Conservation (phyloP, 2,797 vertebrate genomes). For the Potorous gilbertii region DNA sequence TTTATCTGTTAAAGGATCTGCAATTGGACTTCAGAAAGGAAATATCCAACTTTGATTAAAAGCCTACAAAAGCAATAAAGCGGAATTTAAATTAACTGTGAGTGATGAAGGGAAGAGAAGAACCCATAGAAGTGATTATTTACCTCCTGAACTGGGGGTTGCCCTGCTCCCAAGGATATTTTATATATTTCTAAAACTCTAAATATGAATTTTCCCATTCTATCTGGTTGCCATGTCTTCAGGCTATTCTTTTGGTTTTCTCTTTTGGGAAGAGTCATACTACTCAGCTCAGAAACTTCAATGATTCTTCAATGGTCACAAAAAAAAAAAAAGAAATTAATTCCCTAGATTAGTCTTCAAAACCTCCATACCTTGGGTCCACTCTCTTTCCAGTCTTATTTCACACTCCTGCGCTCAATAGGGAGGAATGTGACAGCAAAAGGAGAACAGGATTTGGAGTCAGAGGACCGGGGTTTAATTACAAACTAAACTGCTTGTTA, state of each 20-base stretch:
- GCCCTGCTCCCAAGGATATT: background rate
- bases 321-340: background rate
- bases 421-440: background rate
- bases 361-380: background rate
- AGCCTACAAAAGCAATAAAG: background rate
- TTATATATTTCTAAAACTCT: background rate
- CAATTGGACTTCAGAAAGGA: conserved; percentile 30
- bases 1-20: background rate
- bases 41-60: conserved; percentile 53
- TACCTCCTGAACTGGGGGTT: background rate
- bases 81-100: background rate
- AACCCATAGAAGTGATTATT: background rate
- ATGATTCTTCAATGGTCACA: background rate
- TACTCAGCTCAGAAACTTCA: background rate
- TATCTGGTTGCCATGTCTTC: background rate
- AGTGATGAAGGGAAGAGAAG: background rate
- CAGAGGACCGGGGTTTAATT: background rate
- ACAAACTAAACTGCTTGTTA: background rate
- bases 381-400: background rate
- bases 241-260: background rate
- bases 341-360: background rate
- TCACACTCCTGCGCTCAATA: background rate
- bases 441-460: background rate
- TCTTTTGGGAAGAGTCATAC: background rate
- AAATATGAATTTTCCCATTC: background rate